phyloP scores from a whole-genome alignment of 2,113 vertebrate species.

The Ciconia stormi region DNA sequence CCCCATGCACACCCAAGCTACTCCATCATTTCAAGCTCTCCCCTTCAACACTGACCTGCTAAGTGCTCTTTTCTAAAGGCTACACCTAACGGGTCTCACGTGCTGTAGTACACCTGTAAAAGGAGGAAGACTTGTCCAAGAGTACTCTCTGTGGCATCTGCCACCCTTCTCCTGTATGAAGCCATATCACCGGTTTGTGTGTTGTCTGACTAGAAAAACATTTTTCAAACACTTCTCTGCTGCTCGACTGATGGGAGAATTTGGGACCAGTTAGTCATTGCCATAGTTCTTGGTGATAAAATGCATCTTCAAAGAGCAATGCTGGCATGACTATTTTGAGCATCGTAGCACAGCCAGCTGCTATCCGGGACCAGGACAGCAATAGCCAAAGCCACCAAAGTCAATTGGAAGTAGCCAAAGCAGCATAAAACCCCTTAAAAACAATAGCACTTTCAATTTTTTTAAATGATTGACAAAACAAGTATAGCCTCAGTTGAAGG shows the following conservation, averaged over 20 bases:
- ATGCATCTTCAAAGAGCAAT: neutral
- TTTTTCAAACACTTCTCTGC: neutral
- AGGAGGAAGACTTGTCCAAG: neutral
- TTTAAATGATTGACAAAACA: neutral
- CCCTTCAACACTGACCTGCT: neutral
- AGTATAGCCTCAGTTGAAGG: neutral
- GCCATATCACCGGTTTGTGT: neutral
- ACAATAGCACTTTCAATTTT: neutral
- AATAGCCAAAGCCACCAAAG: neutral
- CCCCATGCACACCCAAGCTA: neutral
- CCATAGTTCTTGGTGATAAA: neutral
- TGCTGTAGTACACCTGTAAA: neutral
- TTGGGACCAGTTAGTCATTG: neutral
- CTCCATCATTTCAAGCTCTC: neutral
- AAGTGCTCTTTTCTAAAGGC: neutral
- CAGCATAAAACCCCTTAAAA: neutral
- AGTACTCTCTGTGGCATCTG: neutral
- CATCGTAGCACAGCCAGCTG: neutral
- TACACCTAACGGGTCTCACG: rapidly evolving
- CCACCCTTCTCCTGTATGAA: neutral
- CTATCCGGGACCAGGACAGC: neutral
- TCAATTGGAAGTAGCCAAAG: neutral
- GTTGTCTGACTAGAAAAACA: neutral
- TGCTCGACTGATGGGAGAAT: neutral
- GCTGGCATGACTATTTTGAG: neutral